Evolutionary conservation across 2,797 vertebrate genomes (phyloP).

Genomic region (Percopsis omiscomaycus): DNA sequence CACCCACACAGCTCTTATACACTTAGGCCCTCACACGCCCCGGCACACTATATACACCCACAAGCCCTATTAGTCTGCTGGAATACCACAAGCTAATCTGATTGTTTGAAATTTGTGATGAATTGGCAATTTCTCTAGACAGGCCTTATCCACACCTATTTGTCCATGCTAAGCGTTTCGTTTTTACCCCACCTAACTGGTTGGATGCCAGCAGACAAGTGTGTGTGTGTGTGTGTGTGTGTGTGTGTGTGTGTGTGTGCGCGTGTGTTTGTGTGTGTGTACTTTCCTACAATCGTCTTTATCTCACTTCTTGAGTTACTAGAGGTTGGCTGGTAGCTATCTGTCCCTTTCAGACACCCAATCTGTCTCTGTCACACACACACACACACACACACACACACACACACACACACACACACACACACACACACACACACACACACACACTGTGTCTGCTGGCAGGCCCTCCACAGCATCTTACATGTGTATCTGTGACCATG

Average conservation of each 20-base stretch:
- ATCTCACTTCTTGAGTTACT: constrained; percentile 2
- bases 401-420: constrained; percentile 32
- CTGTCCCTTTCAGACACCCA: constrained; percentile 71
- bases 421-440: constrained; percentile 21
- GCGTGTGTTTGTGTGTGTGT: constrained; percentile 23
- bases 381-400: constrained; percentile 22
- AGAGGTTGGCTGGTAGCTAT: constrained; percentile 38
- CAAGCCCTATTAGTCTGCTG: constrained; percentile 66
- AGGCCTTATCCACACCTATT: constrained; percentile 61
- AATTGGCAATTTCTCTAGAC: constrained; percentile 56
- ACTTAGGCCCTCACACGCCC: constrained; percentile 45
- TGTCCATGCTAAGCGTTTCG: constrained; percentile 57
- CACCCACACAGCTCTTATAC: constrained; percentile 45
- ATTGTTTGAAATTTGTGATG: constrained; percentile 72
- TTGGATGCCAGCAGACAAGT: constrained; percentile 42
- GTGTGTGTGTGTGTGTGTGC: constrained; percentile 19
- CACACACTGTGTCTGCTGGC: neutral
- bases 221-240: constrained; percentile 11
- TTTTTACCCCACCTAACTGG: constrained; percentile 58
- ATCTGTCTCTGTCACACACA: constrained; percentile 63
- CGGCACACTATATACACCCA: constrained; percentile 55
- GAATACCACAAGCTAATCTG: constrained; percentile 64
- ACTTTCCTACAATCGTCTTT: constrained; percentile 1
- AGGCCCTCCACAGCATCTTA: too few species aligned
- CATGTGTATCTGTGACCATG: too few species aligned